phyloP scores from a whole-genome alignment of 30 jellyfish, hydroid and myxozoan species.

The Mastigias papua region DNA sequence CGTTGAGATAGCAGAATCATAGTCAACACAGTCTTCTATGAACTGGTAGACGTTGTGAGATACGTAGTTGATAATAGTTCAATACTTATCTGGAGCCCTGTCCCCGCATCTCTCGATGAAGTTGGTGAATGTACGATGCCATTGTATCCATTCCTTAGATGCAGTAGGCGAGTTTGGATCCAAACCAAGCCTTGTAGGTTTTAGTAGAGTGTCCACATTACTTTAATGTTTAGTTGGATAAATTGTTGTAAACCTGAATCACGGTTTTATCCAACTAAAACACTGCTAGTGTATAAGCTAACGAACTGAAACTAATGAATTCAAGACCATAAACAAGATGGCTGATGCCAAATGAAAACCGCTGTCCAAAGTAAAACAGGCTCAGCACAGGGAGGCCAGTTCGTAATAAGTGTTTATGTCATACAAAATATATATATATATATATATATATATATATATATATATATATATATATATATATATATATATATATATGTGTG shows the following conservation, averaged over 20 bases:
- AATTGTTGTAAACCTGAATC: not conserved
- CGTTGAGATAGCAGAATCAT: conserved; percentile 15
- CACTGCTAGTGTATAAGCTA: not conserved
- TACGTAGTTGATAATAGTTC: conserved; percentile 28
- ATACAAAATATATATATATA: no score
- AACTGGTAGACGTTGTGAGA: conserved; percentile 28
- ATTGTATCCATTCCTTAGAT: not conserved
- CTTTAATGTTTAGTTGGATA: not conserved
- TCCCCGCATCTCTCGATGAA: not conserved
- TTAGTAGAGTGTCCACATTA: conserved; percentile 4
- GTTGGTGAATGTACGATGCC: conserved; percentile 22
- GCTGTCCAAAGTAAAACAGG: not conserved
- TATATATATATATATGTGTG: no score
- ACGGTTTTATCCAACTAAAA: not conserved
- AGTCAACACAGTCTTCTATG: not conserved
- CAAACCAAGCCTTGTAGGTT: not conserved
- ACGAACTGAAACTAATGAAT: no score
- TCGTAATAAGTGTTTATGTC: not conserved
- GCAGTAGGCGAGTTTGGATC: conserved; percentile 6
- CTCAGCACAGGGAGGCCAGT: not conserved
- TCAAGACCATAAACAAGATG: not conserved
- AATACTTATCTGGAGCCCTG: not conserved
- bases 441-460: no score
- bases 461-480: no score
- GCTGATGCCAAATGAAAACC: not conserved